Base-by-base conservation (phyloP, 2,113 vertebrate species). In the Phalacrocorax brasilianus region DNA sequence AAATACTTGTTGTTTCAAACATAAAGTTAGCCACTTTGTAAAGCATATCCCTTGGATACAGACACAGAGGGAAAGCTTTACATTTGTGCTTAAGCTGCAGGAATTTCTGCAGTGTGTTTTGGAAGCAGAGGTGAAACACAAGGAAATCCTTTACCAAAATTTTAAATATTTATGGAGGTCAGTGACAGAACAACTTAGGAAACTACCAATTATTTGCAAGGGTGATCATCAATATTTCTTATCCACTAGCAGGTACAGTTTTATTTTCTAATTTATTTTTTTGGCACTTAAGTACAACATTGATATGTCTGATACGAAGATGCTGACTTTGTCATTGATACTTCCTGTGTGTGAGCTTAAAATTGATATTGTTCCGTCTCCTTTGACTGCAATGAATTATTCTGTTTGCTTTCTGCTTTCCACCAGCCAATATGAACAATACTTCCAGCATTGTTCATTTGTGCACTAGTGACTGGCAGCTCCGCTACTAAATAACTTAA, bases 401-500 rank as follows among this genome's bases (percentile, higher is more conserved):
- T 90, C 84, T 81, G 84, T 96, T 95, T 94, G 59, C 75, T 88
- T 93, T 85, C 70, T 91, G 87, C 87, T 58, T 90, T 93, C 95
- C 80, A 44, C 45, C 47, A 71, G 61, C 40, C 14, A 3, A 61
- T 67, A 38, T 38, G 10, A 38, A 38, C 38, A 86, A 83, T 61
- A 84, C 62, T 97, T 92, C 50, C 88, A 74, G 63, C n/a, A 20
- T 89, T 80, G 81, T 77, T 95, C 77, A 76, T 97, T 97, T 97
- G 91, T 94, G 94, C 52, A 11, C 33, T 9, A 92, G 78, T 95
- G 94, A 98, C 68, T 92, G 96, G 67, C 94, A 95, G 89, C 88
- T 95, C 80, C 5, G 4, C 85, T 93, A 32, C 85, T 97, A 96
- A 98, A 96, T 96, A 97, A 96, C 92, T 94, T 96, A 62, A 94